phyloP scores from a whole-genome alignment of 1,140 invertebrate genomes.

The Hylyphantes graminicola region DNA sequence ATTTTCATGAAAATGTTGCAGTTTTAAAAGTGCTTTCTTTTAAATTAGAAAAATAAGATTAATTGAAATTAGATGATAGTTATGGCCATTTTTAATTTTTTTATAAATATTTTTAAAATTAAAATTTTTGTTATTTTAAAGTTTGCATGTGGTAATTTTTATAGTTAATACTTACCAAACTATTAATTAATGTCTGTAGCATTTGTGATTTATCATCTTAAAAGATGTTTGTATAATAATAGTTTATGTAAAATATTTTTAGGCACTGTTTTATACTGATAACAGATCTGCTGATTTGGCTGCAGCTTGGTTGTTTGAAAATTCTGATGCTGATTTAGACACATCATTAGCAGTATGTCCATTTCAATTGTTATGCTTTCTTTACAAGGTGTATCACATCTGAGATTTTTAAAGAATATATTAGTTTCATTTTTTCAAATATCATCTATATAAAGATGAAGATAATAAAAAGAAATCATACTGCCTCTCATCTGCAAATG shows the following conservation, averaged over 20 bases:
- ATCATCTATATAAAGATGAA: too few relatives aligned
- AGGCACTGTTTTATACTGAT: constrained; percentile 72
- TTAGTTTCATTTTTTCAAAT: too few relatives aligned
- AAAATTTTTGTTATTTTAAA: background rate
- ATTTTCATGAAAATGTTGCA: background rate
- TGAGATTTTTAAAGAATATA: too few relatives aligned
- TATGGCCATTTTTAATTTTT: too few relatives aligned
- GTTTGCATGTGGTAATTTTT: background rate
- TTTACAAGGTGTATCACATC: too few relatives aligned
- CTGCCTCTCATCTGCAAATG: too few relatives aligned
- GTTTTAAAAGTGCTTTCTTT: background rate
- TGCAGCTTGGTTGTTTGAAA: constrained; percentile 72
- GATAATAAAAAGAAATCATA: too few relatives aligned
- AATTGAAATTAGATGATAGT: too few relatives aligned
- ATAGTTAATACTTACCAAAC: background rate
- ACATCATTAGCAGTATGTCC: constrained; percentile 62
- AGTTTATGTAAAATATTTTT: constrained; percentile 7
- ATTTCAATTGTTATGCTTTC: too few relatives aligned
- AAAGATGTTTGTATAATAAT: background rate
- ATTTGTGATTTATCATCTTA: too few relatives aligned
- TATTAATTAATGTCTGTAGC: too few relatives aligned
- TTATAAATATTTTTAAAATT: too few relatives aligned
- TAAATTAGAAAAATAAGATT: background rate
- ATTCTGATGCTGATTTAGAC: constrained; percentile 69
- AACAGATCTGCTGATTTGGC: constrained; percentile 72